Evolutionary conservation across 2,797 vertebrate genomes (phyloP), one percentile per base, ranked within the genome.

Genomic region (Phoxinus dragarum): DNA sequence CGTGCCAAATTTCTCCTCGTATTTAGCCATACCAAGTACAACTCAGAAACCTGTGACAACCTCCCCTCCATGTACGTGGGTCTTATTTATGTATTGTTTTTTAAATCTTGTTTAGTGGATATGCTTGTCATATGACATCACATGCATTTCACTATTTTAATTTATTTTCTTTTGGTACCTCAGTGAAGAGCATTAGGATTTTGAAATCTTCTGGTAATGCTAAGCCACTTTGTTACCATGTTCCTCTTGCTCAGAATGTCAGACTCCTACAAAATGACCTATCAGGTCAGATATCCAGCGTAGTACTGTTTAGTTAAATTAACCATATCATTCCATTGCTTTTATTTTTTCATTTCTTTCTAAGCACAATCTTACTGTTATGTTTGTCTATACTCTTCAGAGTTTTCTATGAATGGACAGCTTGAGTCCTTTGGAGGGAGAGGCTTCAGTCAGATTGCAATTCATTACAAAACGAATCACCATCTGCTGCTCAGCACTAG

Each of bases 181-280:
- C 31, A 86, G 79, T 5, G 14, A 75, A 21, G 19, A 23, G 4
- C n/a, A 19, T 49, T 5, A 89, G 88, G 68, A 91, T 96, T 89
- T 61, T 95, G 73, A 19, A 92, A 2, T 90, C 88, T 85, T 27
- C 89, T 78, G 54, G 38, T 78, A 61, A 78, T 66, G 89, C 77
- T 59, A 76, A 72, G 9, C 92, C 92, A 3, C 73, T 95, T 1
- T 96, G 95, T 82, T 95, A 91, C 71, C 91, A 94, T 7, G 8
- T 95, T 27, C 14, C 7, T 52, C 74, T 79, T 40, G 0, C 5
- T 0, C 9, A n/a, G 3, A 7, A 6, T 5, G 85, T 94, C 21
- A 90, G 89, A 90, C 90, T 95, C 6, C 86, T 94, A 54, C 85
- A 90, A 54, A 81, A 89, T 82, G 86, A 90, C 80, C 88, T 3